Conservation (phyloP, 2,888 invertebrate species). For the Amphimallon solstitiale region DNA sequence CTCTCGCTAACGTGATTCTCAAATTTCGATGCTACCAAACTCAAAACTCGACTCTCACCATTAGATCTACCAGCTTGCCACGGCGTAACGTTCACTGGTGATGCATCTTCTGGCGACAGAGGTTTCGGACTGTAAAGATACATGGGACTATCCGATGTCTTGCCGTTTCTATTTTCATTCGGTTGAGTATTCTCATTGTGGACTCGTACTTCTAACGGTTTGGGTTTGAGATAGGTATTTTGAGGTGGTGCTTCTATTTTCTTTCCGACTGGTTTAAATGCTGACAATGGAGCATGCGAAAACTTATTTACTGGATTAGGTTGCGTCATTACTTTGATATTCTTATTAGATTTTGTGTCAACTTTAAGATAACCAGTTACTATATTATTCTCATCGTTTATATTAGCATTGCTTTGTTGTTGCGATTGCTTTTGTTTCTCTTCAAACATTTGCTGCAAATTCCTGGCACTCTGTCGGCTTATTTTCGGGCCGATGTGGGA, state of each 20-base stretch:
- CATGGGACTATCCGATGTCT: constrained; percentile 56
- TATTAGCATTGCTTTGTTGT: constrained; percentile 52
- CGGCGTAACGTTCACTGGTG: constrained; percentile 55
- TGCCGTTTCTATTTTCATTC: neutral
- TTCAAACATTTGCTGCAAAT: constrained; percentile 60
- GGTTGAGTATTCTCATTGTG: constrained; percentile 61
- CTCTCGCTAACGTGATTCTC: constrained; percentile 56
- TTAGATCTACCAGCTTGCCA: constrained; percentile 64
- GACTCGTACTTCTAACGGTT: constrained; percentile 50
- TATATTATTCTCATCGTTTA: constrained; percentile 55
- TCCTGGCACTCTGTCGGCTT: constrained; percentile 57
- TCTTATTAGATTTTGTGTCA: constrained; percentile 55
- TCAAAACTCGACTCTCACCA: constrained; percentile 65
- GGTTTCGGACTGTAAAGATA: constrained; percentile 62
- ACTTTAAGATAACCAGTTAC: constrained; percentile 62
- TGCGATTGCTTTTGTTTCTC: constrained; percentile 57
- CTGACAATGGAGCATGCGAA: constrained; percentile 81
- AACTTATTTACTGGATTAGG: constrained; percentile 76
- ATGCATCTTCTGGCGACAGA: constrained; percentile 42
- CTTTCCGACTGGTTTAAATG: constrained; percentile 72
- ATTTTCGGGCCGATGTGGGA: constrained; percentile 60
- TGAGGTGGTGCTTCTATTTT: constrained; percentile 58
- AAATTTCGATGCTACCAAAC: constrained; percentile 68
- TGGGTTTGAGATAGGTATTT: constrained; percentile 20
- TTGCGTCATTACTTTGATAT: constrained; percentile 65